Percentiles rank a stretch among this genome's conserved stretches.
phyloP scores from a whole-genome alignment of 2,888 invertebrate genomes.

The Dryobotodes eremita region DNA sequence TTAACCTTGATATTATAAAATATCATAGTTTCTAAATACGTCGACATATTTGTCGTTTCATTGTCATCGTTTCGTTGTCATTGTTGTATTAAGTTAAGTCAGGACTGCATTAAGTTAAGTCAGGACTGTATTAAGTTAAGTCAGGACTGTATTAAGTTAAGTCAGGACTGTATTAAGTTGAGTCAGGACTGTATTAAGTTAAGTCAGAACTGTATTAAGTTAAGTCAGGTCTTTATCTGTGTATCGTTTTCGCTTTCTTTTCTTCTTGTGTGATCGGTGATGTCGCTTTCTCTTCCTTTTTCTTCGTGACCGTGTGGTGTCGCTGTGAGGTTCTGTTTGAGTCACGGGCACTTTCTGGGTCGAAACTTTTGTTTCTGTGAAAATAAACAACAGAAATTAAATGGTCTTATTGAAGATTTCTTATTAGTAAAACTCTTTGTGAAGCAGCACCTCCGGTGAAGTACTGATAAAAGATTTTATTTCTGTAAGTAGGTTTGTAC shows the following conservation, averaged over 20 bases:
- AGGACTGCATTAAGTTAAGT: no score
- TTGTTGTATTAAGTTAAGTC: not conserved
- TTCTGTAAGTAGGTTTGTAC: no score
- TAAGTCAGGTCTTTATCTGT: not conserved
- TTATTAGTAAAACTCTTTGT: not conserved
- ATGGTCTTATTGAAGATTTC: not conserved
- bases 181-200: no score
- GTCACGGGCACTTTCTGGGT: no score
- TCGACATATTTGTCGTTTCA: not conserved
- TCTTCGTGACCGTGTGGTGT: no score
- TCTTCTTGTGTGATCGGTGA: not conserved
- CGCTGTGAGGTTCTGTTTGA: not conserved
- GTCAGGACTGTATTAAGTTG: no score
- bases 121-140: no score
- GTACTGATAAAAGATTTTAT: no score
- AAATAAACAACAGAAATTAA: slow-evolving; percentile 1
- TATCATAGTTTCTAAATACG: not conserved
- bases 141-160: no score
- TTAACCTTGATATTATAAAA: not conserved
- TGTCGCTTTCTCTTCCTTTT: not conserved
- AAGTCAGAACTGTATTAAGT: no score
- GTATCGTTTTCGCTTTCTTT: not conserved
- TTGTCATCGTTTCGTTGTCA: not conserved
- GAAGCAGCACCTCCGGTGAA: not conserved
- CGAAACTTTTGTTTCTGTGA: not conserved